Evolutionary conservation across 2,113 vertebrate genomes (phyloP), one percentile per base, ranked within the genome.

Genomic region (Poeciliopsis retropinna): DNA sequence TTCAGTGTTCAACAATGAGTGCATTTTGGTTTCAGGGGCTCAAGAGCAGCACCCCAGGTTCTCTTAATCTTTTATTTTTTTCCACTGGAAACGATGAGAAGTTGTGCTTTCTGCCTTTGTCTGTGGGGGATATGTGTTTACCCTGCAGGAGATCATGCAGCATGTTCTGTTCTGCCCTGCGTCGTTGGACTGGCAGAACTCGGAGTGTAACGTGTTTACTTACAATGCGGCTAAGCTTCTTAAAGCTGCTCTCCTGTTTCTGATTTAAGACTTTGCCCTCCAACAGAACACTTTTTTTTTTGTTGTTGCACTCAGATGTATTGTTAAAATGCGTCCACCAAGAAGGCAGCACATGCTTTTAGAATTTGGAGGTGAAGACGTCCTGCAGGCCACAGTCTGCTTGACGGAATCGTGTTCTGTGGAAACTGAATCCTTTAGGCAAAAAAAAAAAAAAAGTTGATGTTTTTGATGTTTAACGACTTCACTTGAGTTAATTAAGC

Each of bases 181-280:
- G 67, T 30, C 1, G 28, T 61, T 8, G n/a, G 34, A 64, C 75
- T 62, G 62, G 79, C 68, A 34, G 27, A 25, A 27, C 75, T 15
- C 70, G 28, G 41, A 25, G 64, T 85, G 76, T 84, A 79, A 81
- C 84, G 76, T 81, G 74, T 88, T 90, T 86, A 82, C 76, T 79
- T 60, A 85, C 83, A 83, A 75, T 66, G 73, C 75, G 17, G 64
- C 77, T 86, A 83, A 89, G 79, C 79, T 11, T 72, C 63, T 87
- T 81, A 83, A 82, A 85, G 81, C 81, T 74, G n/a, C 87, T 54
- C 80, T 73, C 73, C 85, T 76, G 71, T 76, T 64, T 75, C 81
- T 69, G 83, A 77, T 86, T 86, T 78, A 79, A 80, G 85, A 78
- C 81, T 77, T 27, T 67, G 60, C 65, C 63, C 72, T 32, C 41